Base-by-base conservation (phyloP, 2,797 vertebrate species). In the Myiothlypis chrysogaster region DNA sequence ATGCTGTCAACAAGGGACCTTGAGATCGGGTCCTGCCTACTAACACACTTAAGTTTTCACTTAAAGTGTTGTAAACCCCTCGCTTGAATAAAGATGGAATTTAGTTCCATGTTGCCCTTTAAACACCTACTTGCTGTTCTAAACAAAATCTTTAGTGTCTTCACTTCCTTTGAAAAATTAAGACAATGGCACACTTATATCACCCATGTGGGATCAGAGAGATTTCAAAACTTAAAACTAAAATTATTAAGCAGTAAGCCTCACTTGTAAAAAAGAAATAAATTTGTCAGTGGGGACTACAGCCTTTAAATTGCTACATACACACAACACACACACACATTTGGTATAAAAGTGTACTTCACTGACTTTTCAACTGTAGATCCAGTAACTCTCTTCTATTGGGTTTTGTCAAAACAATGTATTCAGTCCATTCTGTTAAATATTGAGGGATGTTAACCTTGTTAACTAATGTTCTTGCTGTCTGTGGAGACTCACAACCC, bases 331-430 rank as follows among this genome's bases (percentile, higher is more conserved):
- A 24, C 9, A n/a, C 9, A n/a, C 6, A 5, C 10, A 64, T n/a
- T 59, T 43, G 12, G 4, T 70, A 8, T 27, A 73, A 79, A 46
- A 80, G 27, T 32, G 23, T 19, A 83, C 27, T 66, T 85, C 47
- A 65, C n/a, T 47, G 39, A 52, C 50, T 73, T 82, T 79, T 43
- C 24, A 37, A 0, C 30, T 53, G 25, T 19, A 70, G 44, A 44
- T 59, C 17, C 22, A 70, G 19, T 52, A 93, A 79, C 49, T 68
- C 55, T 73, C 25, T 76, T 75, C 56, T 91, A 27, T 19, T 60
- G 76, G 23, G 14, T 85, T 91, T 96, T 77, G 37, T 85, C 81
- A 83, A 73, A 93, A 85, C 81, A 88, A 64, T 25, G 44, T 56
- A 63, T 60, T 69, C 46, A 21, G 44, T n/a, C 23, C 41, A 49